Base-by-base conservation (phyloP, 2,113 vertebrate genomes). In the Pedionomus torquatus region DNA sequence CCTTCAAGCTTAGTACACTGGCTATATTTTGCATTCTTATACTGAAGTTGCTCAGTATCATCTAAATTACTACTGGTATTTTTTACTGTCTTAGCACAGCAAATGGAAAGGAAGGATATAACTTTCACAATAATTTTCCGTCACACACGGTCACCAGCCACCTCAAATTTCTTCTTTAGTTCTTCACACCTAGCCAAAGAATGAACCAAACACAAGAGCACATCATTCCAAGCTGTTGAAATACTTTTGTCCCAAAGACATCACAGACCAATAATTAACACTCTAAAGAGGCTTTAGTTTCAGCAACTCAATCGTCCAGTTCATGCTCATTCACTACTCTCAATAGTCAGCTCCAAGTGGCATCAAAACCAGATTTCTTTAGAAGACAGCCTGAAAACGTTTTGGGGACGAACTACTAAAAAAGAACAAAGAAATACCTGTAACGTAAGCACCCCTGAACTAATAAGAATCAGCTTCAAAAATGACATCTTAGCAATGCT, bases 191-290 rank as follows among this genome's bases (percentile, higher is more conserved):
- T 48, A 89, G 74, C 13, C 11, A 57, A 78, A 72, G 39, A 74
- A 75, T 9, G 68, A 57, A 66, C 4, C 33, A 78, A 81, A 87
- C 37, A 63, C 6, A 6, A 55, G 1, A 86, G n/a, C 0, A 0
- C 7, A 30, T 41, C 6, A 0, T 43, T 87, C 43, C 35, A 75
- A 52, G 17, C 14, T 52, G 17, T 31, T 55, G 28, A 76, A 91
- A 84, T 13, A 17, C 14, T 72, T 95, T 52, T 61, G 24, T 57
- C 54, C 25, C 46, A 28, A 55, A 63, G 20, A 25, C 15, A 49
- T n/a, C 19, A n/a, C 25, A 74, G 30, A 66, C 33, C 14, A 44
- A 54, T 33, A 78, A 63, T 2, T 54, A 78, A 75, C 4, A 87
- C 8, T 20, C 28, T 24, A 17, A 51, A 54, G 33, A 85, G 7